phyloP scores from a whole-genome alignment of 2,113 vertebrate species.

The Pseudonaja textilis region DNA sequence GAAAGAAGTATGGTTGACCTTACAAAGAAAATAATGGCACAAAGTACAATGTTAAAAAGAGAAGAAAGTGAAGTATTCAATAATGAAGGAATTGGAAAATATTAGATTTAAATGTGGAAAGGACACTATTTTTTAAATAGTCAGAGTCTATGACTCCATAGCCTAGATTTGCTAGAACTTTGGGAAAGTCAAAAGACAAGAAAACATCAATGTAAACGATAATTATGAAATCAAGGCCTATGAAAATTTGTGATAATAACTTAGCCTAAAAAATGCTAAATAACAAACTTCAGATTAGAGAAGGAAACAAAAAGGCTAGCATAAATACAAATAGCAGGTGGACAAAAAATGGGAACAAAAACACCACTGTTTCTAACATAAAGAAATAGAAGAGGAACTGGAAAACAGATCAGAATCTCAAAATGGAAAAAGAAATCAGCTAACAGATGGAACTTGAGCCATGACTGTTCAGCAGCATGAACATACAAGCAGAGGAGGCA shows the following conservation, averaged over 20 bases:
- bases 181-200: neutral
- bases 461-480: neutral
- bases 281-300: neutral
- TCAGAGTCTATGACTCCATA: neutral
- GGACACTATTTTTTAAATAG: neutral
- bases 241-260: neutral
- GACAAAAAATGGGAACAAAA: neutral
- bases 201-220: neutral
- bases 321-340: neutral
- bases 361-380: neutral
- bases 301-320: neutral
- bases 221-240: neutral
- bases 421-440: neutral
- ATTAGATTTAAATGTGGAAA: neutral
- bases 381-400: neutral
- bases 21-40: neutral
- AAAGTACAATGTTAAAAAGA: neutral
- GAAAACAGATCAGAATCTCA: neutral
- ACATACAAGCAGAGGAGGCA: neutral
- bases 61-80: neutral
- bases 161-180: neutral
- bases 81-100: neutral
- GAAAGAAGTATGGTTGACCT: neutral
- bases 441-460: constrained; percentile 6
- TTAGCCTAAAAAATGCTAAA: neutral